These are phyloP conservation scores for Apamea sordens DNA, from an alignment of 2,888 invertebrate species.

Conservation along the genomic window DNA sequence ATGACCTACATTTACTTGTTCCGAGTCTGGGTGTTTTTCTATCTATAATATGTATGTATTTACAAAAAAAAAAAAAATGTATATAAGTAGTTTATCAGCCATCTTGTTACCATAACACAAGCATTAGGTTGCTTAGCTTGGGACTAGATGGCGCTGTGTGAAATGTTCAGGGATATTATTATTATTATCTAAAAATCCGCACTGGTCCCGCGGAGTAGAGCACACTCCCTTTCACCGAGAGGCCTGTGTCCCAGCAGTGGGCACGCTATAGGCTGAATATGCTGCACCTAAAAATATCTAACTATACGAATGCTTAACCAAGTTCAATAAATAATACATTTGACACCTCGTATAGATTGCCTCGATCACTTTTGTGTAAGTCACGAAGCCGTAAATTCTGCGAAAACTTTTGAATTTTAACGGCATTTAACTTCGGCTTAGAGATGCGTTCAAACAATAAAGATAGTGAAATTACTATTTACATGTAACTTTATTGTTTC, in stretches of 20 bases:
- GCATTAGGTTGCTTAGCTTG: no score
- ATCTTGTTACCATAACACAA: no score
- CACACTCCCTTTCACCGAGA: background rate
- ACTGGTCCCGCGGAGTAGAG: background rate
- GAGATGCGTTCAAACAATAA: slow-evolving; percentile 38
- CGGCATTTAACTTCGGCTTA: slow-evolving; percentile 19
- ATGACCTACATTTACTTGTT: no score
- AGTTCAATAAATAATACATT: slow-evolving; percentile 56
- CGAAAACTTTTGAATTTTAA: slow-evolving; percentile 30
- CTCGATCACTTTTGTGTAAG: slow-evolving; percentile 55
- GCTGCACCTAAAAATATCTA: slow-evolving; percentile 32
- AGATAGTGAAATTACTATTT: slow-evolving; percentile 35
- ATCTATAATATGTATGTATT: no score
- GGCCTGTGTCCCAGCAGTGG: background rate
- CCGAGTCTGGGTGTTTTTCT: no score
- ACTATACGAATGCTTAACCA: slow-evolving; percentile 17
- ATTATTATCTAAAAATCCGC: no score
- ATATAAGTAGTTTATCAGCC: no score
- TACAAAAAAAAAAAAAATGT: no score
- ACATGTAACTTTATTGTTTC: slow-evolving; percentile 35
- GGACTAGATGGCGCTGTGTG: no score
- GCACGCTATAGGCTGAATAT: background rate
- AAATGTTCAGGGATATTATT: no score
- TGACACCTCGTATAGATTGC: slow-evolving; percentile 51
- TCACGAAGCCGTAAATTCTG: slow-evolving; percentile 57